These are phyloP conservation scores for Ferdinandea cuprea DNA, from an alignment of 2,888 invertebrate species.

Conservation along the genomic window DNA sequence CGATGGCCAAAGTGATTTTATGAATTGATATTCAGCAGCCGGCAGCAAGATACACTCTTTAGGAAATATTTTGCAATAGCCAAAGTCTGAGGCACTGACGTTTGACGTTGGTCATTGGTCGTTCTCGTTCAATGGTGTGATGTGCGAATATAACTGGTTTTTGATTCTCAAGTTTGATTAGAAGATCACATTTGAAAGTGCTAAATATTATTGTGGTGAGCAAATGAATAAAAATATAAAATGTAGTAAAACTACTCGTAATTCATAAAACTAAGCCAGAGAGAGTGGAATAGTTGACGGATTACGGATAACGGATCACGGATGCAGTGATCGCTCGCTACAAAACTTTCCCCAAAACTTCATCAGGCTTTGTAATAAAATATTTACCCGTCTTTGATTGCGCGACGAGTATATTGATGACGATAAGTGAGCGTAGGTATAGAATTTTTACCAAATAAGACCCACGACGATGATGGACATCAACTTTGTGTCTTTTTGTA, in stretches of 20 bases:
- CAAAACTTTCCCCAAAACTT: too few species aligned
- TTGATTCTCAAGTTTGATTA: slow-evolving; percentile 48
- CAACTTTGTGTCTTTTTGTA: slow-evolving; percentile 25
- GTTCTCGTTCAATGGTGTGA: too few species aligned
- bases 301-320: background rate
- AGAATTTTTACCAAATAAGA: slow-evolving; percentile 54
- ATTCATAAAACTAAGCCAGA: slow-evolving; percentile 13
- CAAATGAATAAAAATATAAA: slow-evolving; percentile 42
- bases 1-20: slow-evolving; percentile 48
- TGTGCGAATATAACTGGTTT: slow-evolving; percentile 68
- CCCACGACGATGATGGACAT: slow-evolving; percentile 46
- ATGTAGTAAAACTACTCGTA: background rate
- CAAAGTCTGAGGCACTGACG: slow-evolving; percentile 25
- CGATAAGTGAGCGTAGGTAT: background rate
- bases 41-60: slow-evolving; percentile 28
- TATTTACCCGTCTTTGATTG: too few species aligned
- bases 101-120: too few species aligned
- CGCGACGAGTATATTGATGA: background rate
- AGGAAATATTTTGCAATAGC: slow-evolving; percentile 42
- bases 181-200: slow-evolving; percentile 62
- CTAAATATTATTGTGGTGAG: slow-evolving; percentile 43
- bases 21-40: slow-evolving; percentile 46
- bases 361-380: too few species aligned
- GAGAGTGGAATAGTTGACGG: background rate
- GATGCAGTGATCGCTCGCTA: too few species aligned